Base-by-base conservation (phyloP, 2,888 invertebrate species). In the Myopa tessellatipennis region DNA sequence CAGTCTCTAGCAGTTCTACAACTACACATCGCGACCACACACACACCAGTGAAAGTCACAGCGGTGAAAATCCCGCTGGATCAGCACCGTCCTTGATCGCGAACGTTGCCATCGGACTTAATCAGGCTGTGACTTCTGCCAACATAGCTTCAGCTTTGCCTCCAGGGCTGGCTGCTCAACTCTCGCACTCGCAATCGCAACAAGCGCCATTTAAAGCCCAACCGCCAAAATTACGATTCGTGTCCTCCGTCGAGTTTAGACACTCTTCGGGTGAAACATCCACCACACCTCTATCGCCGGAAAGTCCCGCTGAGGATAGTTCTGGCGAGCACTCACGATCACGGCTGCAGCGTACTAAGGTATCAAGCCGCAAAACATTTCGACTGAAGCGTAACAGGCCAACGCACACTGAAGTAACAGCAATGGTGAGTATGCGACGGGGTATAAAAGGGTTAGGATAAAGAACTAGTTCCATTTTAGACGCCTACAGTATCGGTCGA, bases 331-430 rank as follows among this genome's bases (percentile, higher is more conserved):
- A 86, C 89, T 91, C 83, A 88, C 91, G 89, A 90, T 92, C 86
- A 52, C 91, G 96, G 5, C 91, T 98, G 77, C 98, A 98, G 87
- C 92, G 98, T 34, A 94, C 97, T 76, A 98, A 97, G 90, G 97
- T 96, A 55, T 97, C 96, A 86, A 98, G 97, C 85, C 93, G 98
- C 84, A 97, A 96, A 90, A 98, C 98, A 0, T 98, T 98, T 90
- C 93, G 97, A 80, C 91, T 96, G 79, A 92, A 95, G 82, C 94
- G 95, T 87, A 86, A 85, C 74, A 92, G 95, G 84, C 93, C 91
- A 85, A 93, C 90, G 77, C 93, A 93, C 82, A 91, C 93, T 63
- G 95, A 95, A 89, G 94, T 94, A 89, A 88, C 86, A 0, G 84
- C 83, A 80, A 85, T 85, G 79, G 85, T 86, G 81, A 85, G 84